These are phyloP conservation scores for Temnopleurus reevesii DNA, from an alignment of 53 echinoderm and acorn worm genomes.

Conservation along the genomic window DNA sequence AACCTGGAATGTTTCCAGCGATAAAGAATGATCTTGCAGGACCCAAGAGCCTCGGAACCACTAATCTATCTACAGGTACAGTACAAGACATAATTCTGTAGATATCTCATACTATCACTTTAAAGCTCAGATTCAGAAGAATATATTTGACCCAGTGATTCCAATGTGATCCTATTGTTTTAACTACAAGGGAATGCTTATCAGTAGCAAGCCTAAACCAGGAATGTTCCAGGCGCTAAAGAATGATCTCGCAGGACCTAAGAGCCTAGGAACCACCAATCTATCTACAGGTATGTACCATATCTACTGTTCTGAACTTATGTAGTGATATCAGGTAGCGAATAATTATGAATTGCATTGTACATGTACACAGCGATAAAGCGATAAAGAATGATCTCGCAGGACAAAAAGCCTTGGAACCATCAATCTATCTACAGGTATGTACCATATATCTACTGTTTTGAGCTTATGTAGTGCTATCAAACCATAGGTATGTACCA, in stretches of 20 bases:
- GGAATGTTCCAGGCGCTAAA: slow-evolving; percentile 56
- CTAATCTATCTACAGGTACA: slow-evolving; percentile 52
- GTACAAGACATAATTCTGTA: too few species aligned
- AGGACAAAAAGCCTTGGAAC: slow-evolving; percentile 5
- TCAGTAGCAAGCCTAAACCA: slow-evolving; percentile 67
- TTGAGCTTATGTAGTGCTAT: too few species aligned
- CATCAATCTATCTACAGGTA: slow-evolving; percentile 47
- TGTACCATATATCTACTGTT: too few species aligned
- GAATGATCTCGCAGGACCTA: slow-evolving; percentile 34
- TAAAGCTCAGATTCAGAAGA: too few species aligned
- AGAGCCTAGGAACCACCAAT: slow-evolving; percentile 31
- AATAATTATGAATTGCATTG: too few species aligned
- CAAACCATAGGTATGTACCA: too few species aligned
- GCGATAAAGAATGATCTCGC: slow-evolving; percentile 46
- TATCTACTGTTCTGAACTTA: too few species aligned
- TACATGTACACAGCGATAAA: too few species aligned
- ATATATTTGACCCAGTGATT: too few species aligned
- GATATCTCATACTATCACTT: too few species aligned
- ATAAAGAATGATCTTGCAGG: slow-evolving; percentile 42
- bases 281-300: slow-evolving; percentile 51
- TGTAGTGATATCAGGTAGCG: too few species aligned
- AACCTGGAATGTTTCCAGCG: slow-evolving; percentile 64
- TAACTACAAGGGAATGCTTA: slow-evolving; percentile 88
- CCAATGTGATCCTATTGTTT: too few species aligned
- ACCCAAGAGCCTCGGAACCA: background rate